Evolutionary conservation across 2,113 vertebrate species (phyloP).

Genomic region (Carollia perspicillata): DNA sequence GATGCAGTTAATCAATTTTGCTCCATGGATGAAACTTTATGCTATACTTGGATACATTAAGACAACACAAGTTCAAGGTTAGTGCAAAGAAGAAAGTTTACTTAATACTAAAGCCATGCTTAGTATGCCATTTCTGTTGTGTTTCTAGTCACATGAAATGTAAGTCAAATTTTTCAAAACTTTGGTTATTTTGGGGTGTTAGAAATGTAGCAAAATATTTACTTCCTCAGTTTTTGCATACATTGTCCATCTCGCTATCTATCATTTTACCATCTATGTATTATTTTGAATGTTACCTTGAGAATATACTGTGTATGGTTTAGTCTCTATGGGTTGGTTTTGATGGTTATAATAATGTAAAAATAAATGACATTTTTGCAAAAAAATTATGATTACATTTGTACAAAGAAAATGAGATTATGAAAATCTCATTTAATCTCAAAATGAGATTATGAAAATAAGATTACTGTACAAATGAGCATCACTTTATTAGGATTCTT

Average conservation of each 20-base stretch:
- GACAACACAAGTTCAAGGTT: not conserved
- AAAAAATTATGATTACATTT: not conserved
- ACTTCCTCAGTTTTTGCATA: not conserved
- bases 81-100: not conserved
- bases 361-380: not conserved
- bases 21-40: not conserved
- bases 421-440: no score
- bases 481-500: not conserved
- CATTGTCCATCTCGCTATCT: not conserved
- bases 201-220: not conserved
- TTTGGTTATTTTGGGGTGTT: not conserved
- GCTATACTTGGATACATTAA: not conserved
- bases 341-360: not conserved
- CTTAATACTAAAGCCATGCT: not conserved
- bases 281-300: constrained; percentile 4
- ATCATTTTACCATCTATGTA: not conserved
- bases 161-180: not conserved
- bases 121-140: not conserved
- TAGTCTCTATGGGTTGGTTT: not conserved
- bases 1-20: not conserved
- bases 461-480: not conserved
- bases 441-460: not conserved
- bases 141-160: not conserved
- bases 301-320: not conserved
- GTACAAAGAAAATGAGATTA: not conserved